Evolutionary conservation across 2,113 vertebrate genomes (phyloP), one percentile per base, ranked within the genome.

Genomic region (Atlantisia rogersi): DNA sequence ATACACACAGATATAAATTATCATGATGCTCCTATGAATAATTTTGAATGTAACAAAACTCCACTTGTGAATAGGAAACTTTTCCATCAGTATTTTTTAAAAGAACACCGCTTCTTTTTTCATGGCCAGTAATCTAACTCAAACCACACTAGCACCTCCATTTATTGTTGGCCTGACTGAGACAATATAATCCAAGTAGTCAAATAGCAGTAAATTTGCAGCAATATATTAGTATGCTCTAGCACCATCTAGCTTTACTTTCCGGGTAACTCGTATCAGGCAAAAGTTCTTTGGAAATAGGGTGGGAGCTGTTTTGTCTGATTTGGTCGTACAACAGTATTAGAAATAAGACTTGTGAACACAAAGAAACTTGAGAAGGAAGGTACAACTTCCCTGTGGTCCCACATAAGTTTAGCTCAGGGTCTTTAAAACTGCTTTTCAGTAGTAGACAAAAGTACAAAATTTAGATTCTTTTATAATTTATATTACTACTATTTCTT

Each of bases 211-310:
- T 75, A 93, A 68, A 70, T 67, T 50, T 75, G 8, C 32, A 93
- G 26, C 29, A 68, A 64, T 76, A 78, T 74, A 94, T 95, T 80
- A 52, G 69, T 93, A 97, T 97, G 90, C 82, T 97, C 74, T 97
- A 97, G 97, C 97, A 97, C 98, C 97, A 98, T 95, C 97, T 98
- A 98, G 97, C 97, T 97, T 93, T 95, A 94, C 31, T 85, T 96
- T 94, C 59, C 69, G 55, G 53, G 60, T 56, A 97, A 89, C 37
- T 97, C 16, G 32, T 50, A 67, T 29, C 22, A 56, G 14, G 77
- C 46, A 67, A 76, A 82, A 46, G 3, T 13, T 82, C 24, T 64
- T 44, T 77, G 40, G 12, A 65, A 58, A 71, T 46, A 15, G 9
- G 4, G 10, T 68, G 2, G 6, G 11, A 73, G 5, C 25, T 82